A percentile compares a stretch with the other conserved stretches of the same genome.
Conservation (phyloP, 1,140 invertebrate species). For the Ceratitis capitata region DNA sequence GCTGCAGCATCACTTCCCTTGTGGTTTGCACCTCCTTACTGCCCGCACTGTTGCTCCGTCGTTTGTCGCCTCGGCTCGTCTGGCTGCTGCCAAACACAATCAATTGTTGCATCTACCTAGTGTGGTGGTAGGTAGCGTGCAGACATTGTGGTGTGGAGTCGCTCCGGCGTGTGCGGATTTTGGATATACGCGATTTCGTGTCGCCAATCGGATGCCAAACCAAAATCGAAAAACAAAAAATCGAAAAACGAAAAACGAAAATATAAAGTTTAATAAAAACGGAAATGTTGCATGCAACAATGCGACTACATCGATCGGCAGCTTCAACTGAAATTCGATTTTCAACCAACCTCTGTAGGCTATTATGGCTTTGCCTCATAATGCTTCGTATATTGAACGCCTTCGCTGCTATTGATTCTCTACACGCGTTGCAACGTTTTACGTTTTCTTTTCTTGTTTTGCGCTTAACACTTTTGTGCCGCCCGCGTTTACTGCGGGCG, state of each 20-base stretch:
- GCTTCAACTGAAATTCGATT: not conserved
- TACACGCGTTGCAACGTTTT: not conserved
- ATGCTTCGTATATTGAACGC: not conserved
- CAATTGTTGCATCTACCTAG: slow-evolving; percentile 30
- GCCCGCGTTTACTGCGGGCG: not conserved
- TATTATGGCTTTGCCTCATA: not conserved
- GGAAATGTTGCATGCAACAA: slow-evolving; percentile 26
- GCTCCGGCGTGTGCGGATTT: not conserved
- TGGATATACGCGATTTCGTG: slow-evolving; percentile 31
- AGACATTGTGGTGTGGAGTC: not conserved
- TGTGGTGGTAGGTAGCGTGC: not conserved
- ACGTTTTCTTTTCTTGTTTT: not conserved
- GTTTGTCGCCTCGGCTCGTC: too few relatives aligned
- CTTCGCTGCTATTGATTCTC: not conserved
- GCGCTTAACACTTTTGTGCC: not conserved
- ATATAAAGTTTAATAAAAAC: not conserved
- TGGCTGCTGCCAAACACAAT: not conserved
- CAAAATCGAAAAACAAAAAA: too few relatives aligned
- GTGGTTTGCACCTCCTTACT: not conserved
- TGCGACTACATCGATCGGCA: not conserved
- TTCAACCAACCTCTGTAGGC: not conserved
- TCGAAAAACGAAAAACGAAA: not conserved
- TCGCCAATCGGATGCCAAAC: slow-evolving; percentile 31
- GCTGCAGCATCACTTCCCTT: not conserved
- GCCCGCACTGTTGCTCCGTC: too few relatives aligned